Evolutionary conservation across 2,113 vertebrate species (phyloP).

Genomic region (Hemibates koningsi): DNA sequence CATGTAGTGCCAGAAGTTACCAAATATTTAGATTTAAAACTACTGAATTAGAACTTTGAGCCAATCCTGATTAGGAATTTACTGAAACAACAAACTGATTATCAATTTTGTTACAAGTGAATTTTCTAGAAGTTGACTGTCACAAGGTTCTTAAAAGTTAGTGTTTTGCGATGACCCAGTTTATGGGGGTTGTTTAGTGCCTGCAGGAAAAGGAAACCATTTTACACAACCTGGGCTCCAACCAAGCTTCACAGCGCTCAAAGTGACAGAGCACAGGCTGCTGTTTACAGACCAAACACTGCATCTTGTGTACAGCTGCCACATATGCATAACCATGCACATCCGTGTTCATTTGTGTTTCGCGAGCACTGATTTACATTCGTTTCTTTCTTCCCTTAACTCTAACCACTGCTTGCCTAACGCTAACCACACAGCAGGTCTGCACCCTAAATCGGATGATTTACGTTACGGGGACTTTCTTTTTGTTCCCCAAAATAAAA

Average conservation of each 20-base stretch:
- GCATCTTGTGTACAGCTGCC: slow-evolving; percentile 11
- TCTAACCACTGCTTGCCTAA: not conserved
- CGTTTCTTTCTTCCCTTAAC: not conserved
- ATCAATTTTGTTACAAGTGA: not conserved
- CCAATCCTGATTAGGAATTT: not conserved
- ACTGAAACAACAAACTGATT: not conserved
- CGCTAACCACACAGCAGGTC: not conserved
- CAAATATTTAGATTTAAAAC: not conserved
- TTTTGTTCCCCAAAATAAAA: not conserved
- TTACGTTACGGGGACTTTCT: not conserved
- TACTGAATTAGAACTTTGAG: not conserved
- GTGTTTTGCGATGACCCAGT: not conserved
- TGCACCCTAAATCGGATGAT: not conserved
- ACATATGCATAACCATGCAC: not conserved
- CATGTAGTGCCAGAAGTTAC: not conserved
- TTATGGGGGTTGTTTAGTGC: not conserved
- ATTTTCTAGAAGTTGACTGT: not conserved
- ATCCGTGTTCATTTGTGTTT: not conserved
- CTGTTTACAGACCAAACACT: slow-evolving; percentile 45
- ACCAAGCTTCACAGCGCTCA: not conserved
- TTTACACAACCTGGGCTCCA: not conserved
- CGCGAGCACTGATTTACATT: not conserved
- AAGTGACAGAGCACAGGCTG: not conserved
- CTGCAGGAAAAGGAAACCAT: not conserved
- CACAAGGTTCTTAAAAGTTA: not conserved